Evolutionary conservation across 2,888 invertebrate species (phyloP), one percentile per base, ranked within the genome.

Genomic region (Patella depressa): DNA sequence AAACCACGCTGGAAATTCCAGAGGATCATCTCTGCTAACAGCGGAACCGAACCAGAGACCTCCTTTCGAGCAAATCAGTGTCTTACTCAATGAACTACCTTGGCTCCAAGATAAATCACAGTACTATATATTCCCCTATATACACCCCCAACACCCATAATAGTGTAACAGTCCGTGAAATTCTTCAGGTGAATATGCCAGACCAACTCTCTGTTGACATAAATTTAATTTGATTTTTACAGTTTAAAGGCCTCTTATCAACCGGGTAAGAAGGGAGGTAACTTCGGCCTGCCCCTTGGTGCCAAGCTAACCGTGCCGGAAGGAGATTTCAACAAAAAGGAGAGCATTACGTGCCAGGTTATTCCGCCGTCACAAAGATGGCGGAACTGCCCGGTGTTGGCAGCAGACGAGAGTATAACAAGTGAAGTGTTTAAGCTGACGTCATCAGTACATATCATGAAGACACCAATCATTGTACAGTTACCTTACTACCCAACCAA

Each of bases 251-350:
- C 83, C 7, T 85, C 80, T 69, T 86, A 86, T 78, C 74, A 84
- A 14, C 89, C 89, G 0, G 89, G 89, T 2, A 88, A 88, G 72
- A 88, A 86, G 76, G 90, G 90, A 29, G 90, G 90, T n/a, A 85
- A 85, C 75, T 89, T 87, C 76, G 85, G 84, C 45, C 84, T 90
- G 11, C 89, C 90, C 2, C 85, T 89, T 34, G 89, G 89, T 15
- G 91, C 88, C 17, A 85, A 87, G 74, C 80, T 90, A 34, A 83
- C 83, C 15, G 82, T 91, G 15, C 89, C 88, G 15, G 85, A 87
- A 29, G 87, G 88, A 1, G 69, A 85, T 5, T 85, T 88, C 74
- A 82, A 82, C 71, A 89, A 88, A 82, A 89, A 87, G 69, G 90
- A 90, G 79, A 81, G 81, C 55, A 83, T 91, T 73, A 87, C 87